Evolutionary conservation across 1,140 invertebrate genomes (phyloP), one percentile per base, ranked within the genome.

Genomic region (Chelonus insularis): DNA sequence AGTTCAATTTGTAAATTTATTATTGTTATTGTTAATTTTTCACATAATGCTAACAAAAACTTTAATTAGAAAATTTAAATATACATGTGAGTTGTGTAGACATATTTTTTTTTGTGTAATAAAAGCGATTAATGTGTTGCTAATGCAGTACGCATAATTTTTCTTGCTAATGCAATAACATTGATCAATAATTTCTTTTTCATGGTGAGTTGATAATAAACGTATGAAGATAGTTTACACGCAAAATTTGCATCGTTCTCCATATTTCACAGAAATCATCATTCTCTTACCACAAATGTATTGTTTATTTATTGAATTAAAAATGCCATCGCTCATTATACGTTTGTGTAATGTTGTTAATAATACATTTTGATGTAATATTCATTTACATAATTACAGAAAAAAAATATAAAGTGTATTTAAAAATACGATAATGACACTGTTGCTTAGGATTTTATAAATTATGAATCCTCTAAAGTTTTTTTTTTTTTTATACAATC

Each of bases 21-120:
- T n/a, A n/a, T n/a, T 72, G 71, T 75, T 73, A 73, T 72, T 73
- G 68, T 51, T 48, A 5, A 43, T 41, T 63, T 72, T 65, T 76
- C 70, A 69, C 73, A 72, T 76, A 75, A 76, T 76, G 75, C 73
- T 74, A 76, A 77, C 72, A 76, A 76, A 77, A 76, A 72, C 74
- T 77, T 73, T 72, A 76, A 75, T 74, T 77, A 76, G 72, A 75
- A 76, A 76, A 75, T 70, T 2, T 39, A 73, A 72, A 16, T 37
- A 63, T 68, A 51, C 45, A 61, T 68, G 56, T 70, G 63, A 65
- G 60, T 71, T 56, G 65, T 72, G 61, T 48, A 57, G 57, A 64
- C 52, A 60, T 57, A 32, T 39, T 64, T n/a, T 58, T 12, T 21
- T 43, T 45, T 48, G 56, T 62, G 56, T 62, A 60, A 66, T 60